Evolutionary conservation across 2,113 vertebrate genomes (phyloP).

Genomic region (Astur gentilis): DNA sequence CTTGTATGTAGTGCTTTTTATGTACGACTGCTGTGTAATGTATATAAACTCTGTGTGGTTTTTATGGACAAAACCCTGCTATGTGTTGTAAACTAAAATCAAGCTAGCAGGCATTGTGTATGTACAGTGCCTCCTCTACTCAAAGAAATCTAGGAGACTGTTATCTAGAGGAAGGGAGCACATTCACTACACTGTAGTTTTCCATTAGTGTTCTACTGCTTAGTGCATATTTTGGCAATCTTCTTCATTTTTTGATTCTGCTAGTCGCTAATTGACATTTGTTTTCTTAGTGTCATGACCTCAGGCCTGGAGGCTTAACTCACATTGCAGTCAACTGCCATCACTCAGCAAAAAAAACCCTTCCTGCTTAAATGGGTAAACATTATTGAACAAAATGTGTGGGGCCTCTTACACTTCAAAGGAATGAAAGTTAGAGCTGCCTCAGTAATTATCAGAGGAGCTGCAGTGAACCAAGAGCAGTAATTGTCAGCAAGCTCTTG

Average conservation of each 20-base stretch:
- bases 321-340: not conserved
- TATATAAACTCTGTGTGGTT: not conserved
- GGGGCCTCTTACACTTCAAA: not conserved
- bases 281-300: not conserved
- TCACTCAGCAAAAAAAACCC: not conserved
- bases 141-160: not conserved
- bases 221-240: not conserved
- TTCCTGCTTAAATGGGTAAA: not conserved
- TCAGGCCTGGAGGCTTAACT: not conserved
- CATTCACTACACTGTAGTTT: not conserved
- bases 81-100: not conserved
- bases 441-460: not conserved
- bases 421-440: not conserved
- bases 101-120: not conserved
- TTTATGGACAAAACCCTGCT: not conserved
- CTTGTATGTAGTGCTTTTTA: not conserved
- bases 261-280: slow-evolving; percentile 13
- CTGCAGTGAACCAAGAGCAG: not conserved
- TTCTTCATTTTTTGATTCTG: not conserved
- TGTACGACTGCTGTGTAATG: not conserved
- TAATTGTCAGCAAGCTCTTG: not conserved
- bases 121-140: not conserved
- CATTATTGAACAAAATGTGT: not conserved
- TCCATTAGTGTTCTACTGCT: not conserved
- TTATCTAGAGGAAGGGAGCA: not conserved